Base-by-base conservation (phyloP, 1,140 invertebrate species). In the Notospermus geniculatus region DNA sequence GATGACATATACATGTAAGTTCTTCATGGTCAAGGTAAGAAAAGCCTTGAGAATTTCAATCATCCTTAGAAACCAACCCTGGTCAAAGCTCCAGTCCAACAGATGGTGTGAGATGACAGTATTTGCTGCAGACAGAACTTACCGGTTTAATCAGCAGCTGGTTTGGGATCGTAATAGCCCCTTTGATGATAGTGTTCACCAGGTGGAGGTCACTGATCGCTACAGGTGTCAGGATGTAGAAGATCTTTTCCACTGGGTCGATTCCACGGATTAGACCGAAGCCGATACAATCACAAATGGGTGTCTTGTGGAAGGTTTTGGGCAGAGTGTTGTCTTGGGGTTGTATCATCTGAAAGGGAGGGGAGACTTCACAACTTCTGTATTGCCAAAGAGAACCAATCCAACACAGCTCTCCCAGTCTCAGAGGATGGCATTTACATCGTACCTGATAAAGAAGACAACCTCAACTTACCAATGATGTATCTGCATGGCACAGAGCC, bases 121-220 rank as follows among this genome's bases (percentile, higher is more conserved):
- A n/a, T n/a, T n/a, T n/a, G n/a, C 1, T 28, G n/a, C 17, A 4
- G 50, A 7, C 4, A 17, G 50, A 64, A 32, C 30, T 52, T 53
- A 69, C 71, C 64, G 74, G 72, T 57, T 73, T 64, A 1, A 68
- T 43, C 27, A 75, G 58, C 15, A 75, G 59, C 15, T 72, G 64
- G 32, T 71, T 59, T 5, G 77, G 74, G n/a, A 76, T 39, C 50
- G 68, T 66, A 15, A 76, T 56, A 41, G 66, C 54, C 2, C 77
- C 76, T 39, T 65, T 67, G 25, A 76, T 57, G 27, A 79, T 30
- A 0, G 68, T 65, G 64, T 79, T 79, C 17, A 77, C 76, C 45
- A 66, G 46, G 7, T 45, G 13, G 5, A 78, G 63, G 1, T 58
- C 53, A 5, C 65, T 60, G 5, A 45, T 41, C 19, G 69, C 54